Conservation (phyloP, 2,797 vertebrate species). For the Rhinoraja longicauda region DNA sequence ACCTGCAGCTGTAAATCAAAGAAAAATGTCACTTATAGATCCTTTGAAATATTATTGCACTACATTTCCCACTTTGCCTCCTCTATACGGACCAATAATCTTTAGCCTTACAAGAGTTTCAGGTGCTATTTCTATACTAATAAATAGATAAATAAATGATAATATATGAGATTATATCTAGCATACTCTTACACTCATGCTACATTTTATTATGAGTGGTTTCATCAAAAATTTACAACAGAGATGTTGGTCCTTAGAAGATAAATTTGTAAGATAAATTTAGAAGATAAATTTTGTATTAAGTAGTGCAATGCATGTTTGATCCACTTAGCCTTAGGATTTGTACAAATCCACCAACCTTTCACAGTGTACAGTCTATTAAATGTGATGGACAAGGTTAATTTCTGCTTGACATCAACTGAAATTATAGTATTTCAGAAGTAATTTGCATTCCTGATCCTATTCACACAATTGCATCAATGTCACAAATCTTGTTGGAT, state of each 20-base stretch:
- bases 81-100: background rate
- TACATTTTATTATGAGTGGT: background rate
- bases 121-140: no score
- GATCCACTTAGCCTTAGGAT: background rate
- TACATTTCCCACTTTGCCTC: background rate
- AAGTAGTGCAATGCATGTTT: background rate
- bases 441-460: background rate
- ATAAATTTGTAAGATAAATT: no score
- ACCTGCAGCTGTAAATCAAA: background rate
- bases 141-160: background rate
- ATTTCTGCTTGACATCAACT: background rate
- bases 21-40: background rate
- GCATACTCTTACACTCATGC: background rate
- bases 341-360: background rate
- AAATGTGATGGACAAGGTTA: background rate
- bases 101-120: background rate
- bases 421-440: background rate
- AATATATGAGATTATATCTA: background rate
- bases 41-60: background rate
- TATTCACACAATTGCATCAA: constrained; percentile 18
- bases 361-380: constrained; percentile 15
- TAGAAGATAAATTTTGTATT: background rate
- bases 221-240: background rate
- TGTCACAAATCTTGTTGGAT: background rate
- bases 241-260: no score